These are phyloP conservation scores for Pelmatolapia mariae DNA, from an alignment of 2,113 vertebrate species.

Conservation along the genomic window DNA sequence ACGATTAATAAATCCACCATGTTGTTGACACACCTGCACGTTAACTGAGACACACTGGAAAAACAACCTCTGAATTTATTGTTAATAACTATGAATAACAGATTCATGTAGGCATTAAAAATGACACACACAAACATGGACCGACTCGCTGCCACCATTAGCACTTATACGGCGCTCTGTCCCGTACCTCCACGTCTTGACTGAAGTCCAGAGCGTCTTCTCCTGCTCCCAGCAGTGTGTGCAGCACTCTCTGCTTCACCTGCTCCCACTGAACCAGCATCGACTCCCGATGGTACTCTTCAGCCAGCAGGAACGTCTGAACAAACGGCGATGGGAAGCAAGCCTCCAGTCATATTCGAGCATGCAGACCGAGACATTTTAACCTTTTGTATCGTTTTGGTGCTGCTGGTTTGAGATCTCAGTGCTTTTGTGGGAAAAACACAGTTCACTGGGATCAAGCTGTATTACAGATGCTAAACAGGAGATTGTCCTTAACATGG, in stretches of 20 bases:
- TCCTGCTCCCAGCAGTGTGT: conserved; percentile 91
- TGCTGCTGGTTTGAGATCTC: background rate
- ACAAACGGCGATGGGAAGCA: background rate
- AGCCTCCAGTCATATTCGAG: rapidly evolving
- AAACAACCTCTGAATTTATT: background rate
- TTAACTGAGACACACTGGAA: background rate
- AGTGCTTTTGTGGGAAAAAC: background rate
- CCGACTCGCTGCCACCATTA: background rate
- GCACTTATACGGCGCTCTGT: rapidly evolving
- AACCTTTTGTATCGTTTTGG: rapidly evolving
- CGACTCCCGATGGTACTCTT: conserved; percentile 95
- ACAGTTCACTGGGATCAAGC: background rate
- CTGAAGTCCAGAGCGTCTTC: conserved; percentile 96
- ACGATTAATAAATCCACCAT: rapidly evolving
- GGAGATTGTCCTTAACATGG: background rate
- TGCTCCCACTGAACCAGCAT: conserved; percentile 99
- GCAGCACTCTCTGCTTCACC: conserved; percentile 95
- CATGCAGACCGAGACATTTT: background rate
- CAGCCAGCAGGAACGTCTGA: conserved; percentile 94
- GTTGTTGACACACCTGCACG: background rate
- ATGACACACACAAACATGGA: background rate
- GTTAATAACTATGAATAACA: background rate
- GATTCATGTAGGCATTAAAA: background rate
- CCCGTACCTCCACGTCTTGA: conserved; percentile 91
- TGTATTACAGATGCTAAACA: background rate